A percentile compares a stretch with the other conserved stretches of the same genome.
These are phyloP conservation scores for Elysia crispata DNA, from an alignment of 2,888 invertebrate genomes.

Conservation along the genomic window DNA sequence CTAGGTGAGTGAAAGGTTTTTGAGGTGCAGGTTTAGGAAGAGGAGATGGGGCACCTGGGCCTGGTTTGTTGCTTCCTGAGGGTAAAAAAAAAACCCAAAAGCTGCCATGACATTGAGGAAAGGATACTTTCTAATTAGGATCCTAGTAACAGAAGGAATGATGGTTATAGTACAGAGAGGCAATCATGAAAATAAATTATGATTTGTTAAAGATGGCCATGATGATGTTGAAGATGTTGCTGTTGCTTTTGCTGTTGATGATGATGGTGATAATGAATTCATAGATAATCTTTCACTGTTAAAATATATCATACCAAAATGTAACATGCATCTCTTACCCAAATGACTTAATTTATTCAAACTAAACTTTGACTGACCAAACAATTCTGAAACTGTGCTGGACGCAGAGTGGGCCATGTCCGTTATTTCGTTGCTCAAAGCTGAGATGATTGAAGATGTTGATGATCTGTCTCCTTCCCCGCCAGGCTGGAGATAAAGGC, in stretches of 20 bases:
- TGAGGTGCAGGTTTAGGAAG: slow-evolving; percentile 48
- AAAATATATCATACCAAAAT: neutral
- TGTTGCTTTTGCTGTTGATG: too few species aligned
- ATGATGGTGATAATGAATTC: too few species aligned
- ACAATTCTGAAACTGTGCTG: slow-evolving; percentile 95
- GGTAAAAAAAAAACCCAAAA: slow-evolving; percentile 91
- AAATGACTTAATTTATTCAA: too few species aligned
- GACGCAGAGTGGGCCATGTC: slow-evolving; percentile 89
- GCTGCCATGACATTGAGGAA: slow-evolving; percentile 81
- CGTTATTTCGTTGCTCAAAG: slow-evolving; percentile 90
- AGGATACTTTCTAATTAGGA: too few species aligned
- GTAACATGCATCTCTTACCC: too few species aligned
- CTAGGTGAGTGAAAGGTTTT: slow-evolving; percentile 76
- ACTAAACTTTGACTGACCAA: slow-evolving; percentile 81
- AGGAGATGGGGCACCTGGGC: slow-evolving; percentile 18
- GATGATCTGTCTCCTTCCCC: slow-evolving; percentile 59
- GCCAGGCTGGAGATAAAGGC: neutral
- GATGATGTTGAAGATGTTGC: too few species aligned
- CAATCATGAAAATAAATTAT: too few species aligned
- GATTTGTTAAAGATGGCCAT: too few species aligned
- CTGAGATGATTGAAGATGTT: slow-evolving; percentile 86
- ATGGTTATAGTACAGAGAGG: too few species aligned
- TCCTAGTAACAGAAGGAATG: too few species aligned
- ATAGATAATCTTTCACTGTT: neutral
- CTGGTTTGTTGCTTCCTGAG: slow-evolving; percentile 42